Base-by-base conservation (phyloP, 1,140 invertebrate genomes). In the Drosophila lacertosa region DNA sequence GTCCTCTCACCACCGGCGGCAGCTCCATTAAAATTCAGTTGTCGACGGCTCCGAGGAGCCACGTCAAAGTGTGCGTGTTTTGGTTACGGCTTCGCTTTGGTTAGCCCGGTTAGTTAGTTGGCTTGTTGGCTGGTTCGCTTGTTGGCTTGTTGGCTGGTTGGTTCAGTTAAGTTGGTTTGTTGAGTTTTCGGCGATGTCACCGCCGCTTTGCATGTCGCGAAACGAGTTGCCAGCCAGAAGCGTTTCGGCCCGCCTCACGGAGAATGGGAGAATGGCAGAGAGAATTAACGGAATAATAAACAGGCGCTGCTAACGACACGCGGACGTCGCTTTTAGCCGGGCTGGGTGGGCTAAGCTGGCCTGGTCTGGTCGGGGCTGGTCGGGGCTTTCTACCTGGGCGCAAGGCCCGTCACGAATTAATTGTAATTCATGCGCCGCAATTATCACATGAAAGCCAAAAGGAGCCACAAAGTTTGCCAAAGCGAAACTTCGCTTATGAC, bases 251-350 rank as follows among this genome's bases (percentile, higher is more conserved):
- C 18, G 15, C n/a, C 20, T 24, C 7, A 18, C 11, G 53, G 24
- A 2, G 24, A 26, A 53, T 11, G 63, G 50, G n/a, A 18, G 9
- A 45, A 20, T 51, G 42, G 59, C 40, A 47, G 35, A 69, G 76
- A 75, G 80, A 88, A 86, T 86, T 86, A 86, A 82, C 82, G 60
- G 82, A 86, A 86, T 86, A 86, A 86, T 86, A 86, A 86, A 88
- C 82, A 86, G 82, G 82, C 82, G 82, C 82, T 86, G 82, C 82
- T 82, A 86, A 86, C 82, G 82, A 86, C 82, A 83, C 79, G 79
- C 79, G 79, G 68, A 57, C 40, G 63, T 65, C 29, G 40, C 26
- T 4, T 47, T 45, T 57, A 20, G 51, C 29, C 35, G 50, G 20
- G 59, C 33, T 59, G 29, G 35, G 20, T 54, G 51, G 22, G 22